Conservation (phyloP, 2,888 invertebrate species). For the Drosophila multiciliata region DNA sequence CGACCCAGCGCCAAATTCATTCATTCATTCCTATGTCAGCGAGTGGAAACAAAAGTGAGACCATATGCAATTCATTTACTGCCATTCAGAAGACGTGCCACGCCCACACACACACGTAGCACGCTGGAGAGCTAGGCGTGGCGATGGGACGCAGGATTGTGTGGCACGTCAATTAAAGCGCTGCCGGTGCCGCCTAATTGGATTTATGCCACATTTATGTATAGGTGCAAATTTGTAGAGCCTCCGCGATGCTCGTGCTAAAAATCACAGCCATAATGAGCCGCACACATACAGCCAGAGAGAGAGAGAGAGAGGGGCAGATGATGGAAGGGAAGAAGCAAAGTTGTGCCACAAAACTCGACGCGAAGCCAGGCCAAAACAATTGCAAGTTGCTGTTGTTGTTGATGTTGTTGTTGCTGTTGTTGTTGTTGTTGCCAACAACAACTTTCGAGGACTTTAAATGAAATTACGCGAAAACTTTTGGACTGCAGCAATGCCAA, state of each 20-base stretch:
- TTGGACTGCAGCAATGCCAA: slow-evolving; percentile 60
- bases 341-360: slow-evolving; percentile 61
- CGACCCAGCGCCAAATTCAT: slow-evolving; percentile 42
- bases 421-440: slow-evolving; percentile 29
- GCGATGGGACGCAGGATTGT: slow-evolving; percentile 18
- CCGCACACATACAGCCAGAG: neutral
- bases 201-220: slow-evolving; percentile 79
- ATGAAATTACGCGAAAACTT: slow-evolving; percentile 81
- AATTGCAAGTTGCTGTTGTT: slow-evolving; percentile 63
- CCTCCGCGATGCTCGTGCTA: slow-evolving; percentile 50
- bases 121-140: neutral
- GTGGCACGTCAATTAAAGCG: slow-evolving; percentile 74
- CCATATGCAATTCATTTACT: slow-evolving; percentile 79
- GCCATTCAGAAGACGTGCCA: slow-evolving; percentile 48
- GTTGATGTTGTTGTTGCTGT: neutral
- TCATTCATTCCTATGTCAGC: slow-evolving; percentile 62
- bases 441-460: slow-evolving; percentile 80
- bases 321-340: neutral
- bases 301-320: neutral
- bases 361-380: slow-evolving; percentile 54
- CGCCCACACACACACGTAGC: slow-evolving; percentile 31
- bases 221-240: slow-evolving; percentile 75
- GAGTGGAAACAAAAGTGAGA: slow-evolving; percentile 65
- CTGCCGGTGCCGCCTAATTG: slow-evolving; percentile 76
- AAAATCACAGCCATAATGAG: slow-evolving; percentile 76